phyloP scores from a whole-genome alignment of 1,140 invertebrate genomes.

The Octopus sinensis region DNA sequence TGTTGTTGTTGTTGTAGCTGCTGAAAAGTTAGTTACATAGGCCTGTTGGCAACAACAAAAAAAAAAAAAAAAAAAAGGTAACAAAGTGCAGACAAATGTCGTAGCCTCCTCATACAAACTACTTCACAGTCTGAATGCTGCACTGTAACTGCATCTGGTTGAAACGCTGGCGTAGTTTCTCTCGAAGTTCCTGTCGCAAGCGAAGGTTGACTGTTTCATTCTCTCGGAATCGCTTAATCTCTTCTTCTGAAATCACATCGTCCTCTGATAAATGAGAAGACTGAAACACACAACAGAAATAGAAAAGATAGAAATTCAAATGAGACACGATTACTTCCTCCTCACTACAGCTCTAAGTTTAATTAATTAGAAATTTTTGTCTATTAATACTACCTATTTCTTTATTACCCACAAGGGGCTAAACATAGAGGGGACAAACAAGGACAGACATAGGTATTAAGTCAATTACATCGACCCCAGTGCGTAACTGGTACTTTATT shows the following conservation, averaged over 20 bases:
- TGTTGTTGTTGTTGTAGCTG: background rate
- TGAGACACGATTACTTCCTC: no score
- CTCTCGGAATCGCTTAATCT: slow-evolving; percentile 77
- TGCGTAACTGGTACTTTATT: no score
- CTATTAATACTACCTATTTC: no score
- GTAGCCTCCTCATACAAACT: background rate
- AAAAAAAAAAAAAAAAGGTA: slow-evolving; percentile 1
- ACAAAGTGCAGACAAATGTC: background rate
- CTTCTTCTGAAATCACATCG: slow-evolving; percentile 80
- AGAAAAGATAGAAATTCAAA: background rate
- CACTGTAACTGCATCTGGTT: slow-evolving; percentile 55
- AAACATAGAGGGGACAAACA: no score
- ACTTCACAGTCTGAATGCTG: slow-evolving; percentile 12
- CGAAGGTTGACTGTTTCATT: slow-evolving; percentile 71
- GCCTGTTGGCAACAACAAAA: background rate
- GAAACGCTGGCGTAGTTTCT: slow-evolving; percentile 77
- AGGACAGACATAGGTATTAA: no score
- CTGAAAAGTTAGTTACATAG: no score
- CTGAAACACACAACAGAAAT: slow-evolving; percentile 46
- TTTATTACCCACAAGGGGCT: no score
- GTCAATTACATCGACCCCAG: no score
- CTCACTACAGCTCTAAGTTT: no score
- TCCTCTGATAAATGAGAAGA: slow-evolving; percentile 62
- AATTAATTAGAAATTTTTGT: no score
- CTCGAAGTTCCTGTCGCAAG: slow-evolving; percentile 76